phyloP scores from a whole-genome alignment of 2,797 vertebrate genomes.

The Alfaro cultratus region DNA sequence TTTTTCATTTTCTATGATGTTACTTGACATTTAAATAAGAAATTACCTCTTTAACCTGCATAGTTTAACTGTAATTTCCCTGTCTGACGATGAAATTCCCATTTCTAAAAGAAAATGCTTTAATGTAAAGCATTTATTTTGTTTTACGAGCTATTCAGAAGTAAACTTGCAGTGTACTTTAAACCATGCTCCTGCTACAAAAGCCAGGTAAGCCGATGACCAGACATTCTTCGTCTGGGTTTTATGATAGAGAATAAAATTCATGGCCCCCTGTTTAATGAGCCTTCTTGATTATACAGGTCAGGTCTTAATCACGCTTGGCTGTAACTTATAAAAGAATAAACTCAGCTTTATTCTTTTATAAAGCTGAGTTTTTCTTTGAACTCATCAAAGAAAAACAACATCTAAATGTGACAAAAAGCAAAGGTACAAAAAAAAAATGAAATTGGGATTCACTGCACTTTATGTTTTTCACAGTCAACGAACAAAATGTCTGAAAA shows the following conservation, averaged over 20 bases:
- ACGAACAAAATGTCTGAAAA: background rate
- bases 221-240: background rate
- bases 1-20: background rate
- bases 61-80: background rate
- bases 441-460: background rate
- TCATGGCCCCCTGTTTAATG: background rate
- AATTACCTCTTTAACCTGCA: background rate
- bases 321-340: background rate
- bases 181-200: background rate
- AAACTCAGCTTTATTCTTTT: background rate
- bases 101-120: background rate
- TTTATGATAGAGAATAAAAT: background rate
- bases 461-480: background rate
- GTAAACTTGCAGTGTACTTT: background rate
- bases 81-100: background rate
- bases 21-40: background rate
- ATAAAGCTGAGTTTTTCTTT: too few relatives aligned
- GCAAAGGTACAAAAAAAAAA: background rate
- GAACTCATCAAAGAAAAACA: background rate
- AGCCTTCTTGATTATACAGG: background rate
- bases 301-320: background rate
- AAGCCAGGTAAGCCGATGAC: background rate
- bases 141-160: background rate
- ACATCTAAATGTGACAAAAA: background rate
- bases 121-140: background rate